These are phyloP conservation scores for Eupithecia insigniata DNA, from an alignment of 2,888 invertebrate genomes.

Conservation along the genomic window DNA sequence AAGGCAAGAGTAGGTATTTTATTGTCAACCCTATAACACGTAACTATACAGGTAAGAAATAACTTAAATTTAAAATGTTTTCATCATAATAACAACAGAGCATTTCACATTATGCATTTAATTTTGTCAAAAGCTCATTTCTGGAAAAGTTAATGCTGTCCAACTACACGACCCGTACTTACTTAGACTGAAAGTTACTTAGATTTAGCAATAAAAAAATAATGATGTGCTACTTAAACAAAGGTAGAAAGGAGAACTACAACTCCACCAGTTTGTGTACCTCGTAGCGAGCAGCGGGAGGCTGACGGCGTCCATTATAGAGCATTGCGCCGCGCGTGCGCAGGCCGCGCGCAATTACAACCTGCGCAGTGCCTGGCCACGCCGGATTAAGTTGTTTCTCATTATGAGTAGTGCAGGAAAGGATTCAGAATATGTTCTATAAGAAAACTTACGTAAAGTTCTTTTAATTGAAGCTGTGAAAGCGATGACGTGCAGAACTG, in stretches of 20 bases:
- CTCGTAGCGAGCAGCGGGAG: constrained; percentile 4
- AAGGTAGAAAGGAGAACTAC: not conserved
- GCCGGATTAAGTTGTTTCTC: constrained; percentile 25
- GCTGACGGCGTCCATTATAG: constrained; percentile 8
- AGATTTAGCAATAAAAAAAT: not conserved
- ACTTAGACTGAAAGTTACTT: not conserved
- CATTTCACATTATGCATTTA: not conserved
- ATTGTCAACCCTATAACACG: too few species aligned
- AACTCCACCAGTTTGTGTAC: not conserved
- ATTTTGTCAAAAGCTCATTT: not conserved
- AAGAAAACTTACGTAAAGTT: too few species aligned
- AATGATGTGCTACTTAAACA: not conserved
- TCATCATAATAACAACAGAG: not conserved
- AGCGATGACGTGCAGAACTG: not conserved
- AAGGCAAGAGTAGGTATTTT: too few species aligned
- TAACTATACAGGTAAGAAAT: not conserved
- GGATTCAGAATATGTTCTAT: not conserved
- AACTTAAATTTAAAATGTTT: not conserved
- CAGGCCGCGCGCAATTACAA: constrained; percentile 24
- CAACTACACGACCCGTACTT: not conserved
- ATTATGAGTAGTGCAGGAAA: constrained; percentile 11
- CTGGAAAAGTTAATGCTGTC: not conserved
- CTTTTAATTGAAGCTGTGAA: not conserved
- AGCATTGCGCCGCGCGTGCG: constrained; percentile 7
- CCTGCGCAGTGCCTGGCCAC: not conserved